A percentile compares a stretch with the other conserved stretches of the same genome.
Conservation (phyloP, 2,888 invertebrate genomes). For the Troilus luridus region DNA sequence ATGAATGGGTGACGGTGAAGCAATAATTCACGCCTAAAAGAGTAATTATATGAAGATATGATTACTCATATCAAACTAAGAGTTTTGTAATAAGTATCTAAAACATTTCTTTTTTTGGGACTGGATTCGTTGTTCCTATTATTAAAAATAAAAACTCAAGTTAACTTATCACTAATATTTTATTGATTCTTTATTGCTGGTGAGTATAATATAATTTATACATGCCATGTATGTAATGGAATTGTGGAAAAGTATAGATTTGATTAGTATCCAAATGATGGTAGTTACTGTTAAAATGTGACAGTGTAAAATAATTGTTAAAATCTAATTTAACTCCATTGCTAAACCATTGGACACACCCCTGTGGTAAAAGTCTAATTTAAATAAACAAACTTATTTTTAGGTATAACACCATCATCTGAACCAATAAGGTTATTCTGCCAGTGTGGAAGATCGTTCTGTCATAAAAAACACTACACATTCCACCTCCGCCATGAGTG, state of each 20-base stretch:
- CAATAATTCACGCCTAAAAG: too few species aligned
- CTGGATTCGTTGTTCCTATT: too few species aligned
- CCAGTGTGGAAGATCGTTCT: slow-evolving; percentile 59
- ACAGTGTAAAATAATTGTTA: not conserved
- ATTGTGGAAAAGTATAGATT: not conserved
- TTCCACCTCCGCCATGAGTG: slow-evolving; percentile 60
- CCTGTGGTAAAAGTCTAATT: not conserved
- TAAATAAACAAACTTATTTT: slow-evolving; percentile 13
- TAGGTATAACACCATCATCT: not conserved
- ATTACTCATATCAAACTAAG: too few species aligned
- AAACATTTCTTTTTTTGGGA: too few species aligned
- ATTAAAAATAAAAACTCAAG: too few species aligned
- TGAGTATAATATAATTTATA: too few species aligned
- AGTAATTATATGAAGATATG: too few species aligned
- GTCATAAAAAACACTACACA: slow-evolving; percentile 27
- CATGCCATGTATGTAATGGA: not conserved
- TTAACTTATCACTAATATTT: too few species aligned
- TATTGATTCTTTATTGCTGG: too few species aligned
- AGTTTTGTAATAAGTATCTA: too few species aligned
- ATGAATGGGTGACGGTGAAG: too few species aligned
- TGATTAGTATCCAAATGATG: not conserved
- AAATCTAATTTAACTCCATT: not conserved
- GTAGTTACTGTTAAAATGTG: too few species aligned
- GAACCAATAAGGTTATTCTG: slow-evolving; percentile 34
- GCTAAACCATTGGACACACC: not conserved